Conservation (phyloP, 2,113 vertebrate genomes). For the Onychorhynchus coronatus region DNA sequence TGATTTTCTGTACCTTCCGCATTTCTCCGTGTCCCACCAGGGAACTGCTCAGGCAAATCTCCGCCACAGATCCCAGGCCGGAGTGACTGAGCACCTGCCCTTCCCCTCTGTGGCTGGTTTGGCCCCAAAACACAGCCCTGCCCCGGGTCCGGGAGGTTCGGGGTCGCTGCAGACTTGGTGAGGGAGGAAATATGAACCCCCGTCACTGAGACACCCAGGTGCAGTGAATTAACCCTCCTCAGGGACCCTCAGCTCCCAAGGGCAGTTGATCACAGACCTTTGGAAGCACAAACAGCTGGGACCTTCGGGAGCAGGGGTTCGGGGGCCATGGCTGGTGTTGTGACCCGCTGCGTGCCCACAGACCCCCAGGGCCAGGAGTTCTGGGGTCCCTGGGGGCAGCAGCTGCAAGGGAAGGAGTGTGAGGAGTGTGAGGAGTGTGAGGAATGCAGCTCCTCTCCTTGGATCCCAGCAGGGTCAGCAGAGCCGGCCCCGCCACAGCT, state of each 20-base stretch:
- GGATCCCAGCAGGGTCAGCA: background rate
- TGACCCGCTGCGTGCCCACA: rapidly evolving
- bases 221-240: background rate
- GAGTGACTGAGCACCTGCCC: background rate
- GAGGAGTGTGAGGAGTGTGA: background rate
- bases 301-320: background rate
- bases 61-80: background rate
- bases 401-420: background rate
- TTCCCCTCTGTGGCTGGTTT: background rate
- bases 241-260: background rate
- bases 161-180: background rate
- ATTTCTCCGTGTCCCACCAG: background rate
- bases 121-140: background rate
- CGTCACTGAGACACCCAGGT: background rate
- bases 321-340: background rate
- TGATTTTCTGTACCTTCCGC: background rate
- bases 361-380: background rate
- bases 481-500: background rate
- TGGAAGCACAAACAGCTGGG: background rate
- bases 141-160: rapidly evolving
- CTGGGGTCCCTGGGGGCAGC: background rate
- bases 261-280: background rate
- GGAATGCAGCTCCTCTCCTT: background rate
- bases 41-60: background rate
- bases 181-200: background rate